phyloP scores from a whole-genome alignment of 2,797 vertebrate genomes.

The Podarcis lilfordi region DNA sequence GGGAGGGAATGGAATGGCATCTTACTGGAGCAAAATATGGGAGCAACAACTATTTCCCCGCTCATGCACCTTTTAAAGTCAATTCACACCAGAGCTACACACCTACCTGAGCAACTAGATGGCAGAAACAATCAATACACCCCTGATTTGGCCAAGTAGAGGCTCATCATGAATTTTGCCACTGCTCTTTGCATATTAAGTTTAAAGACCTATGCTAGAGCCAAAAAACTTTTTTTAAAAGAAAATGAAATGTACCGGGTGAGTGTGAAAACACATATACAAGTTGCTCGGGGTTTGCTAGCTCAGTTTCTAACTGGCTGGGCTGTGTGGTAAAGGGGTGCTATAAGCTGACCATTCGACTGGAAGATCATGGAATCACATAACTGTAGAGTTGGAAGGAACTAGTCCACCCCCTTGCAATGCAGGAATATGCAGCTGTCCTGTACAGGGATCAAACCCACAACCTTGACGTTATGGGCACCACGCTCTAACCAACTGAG shows the following conservation, averaged over 20 bases:
- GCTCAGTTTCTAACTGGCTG: not conserved
- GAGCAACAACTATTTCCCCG: not conserved
- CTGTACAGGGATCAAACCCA: no score
- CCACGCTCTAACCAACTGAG: not conserved
- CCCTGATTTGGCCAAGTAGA: not conserved
- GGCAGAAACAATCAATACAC: not conserved
- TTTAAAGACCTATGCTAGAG: not conserved
- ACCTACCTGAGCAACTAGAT: not conserved
- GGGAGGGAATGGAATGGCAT: not conserved
- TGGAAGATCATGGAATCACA: not conserved
- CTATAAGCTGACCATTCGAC: not conserved
- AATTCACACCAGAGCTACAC: not conserved
- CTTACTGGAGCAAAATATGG: not conserved
- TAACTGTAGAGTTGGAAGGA: no score
- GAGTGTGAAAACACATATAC: not conserved
- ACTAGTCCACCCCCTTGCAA: no score
- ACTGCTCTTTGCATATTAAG: not conserved
- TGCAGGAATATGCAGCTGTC: no score
- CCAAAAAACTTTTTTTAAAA: not conserved
- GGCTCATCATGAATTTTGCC: not conserved
- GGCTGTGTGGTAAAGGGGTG: not conserved
- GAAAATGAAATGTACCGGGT: not conserved
- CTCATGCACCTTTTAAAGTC: conserved; percentile 27
- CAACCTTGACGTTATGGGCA: no score
- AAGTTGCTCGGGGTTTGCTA: not conserved